phyloP scores from a whole-genome alignment of 2,113 vertebrate species.

The Equus quagga region DNA sequence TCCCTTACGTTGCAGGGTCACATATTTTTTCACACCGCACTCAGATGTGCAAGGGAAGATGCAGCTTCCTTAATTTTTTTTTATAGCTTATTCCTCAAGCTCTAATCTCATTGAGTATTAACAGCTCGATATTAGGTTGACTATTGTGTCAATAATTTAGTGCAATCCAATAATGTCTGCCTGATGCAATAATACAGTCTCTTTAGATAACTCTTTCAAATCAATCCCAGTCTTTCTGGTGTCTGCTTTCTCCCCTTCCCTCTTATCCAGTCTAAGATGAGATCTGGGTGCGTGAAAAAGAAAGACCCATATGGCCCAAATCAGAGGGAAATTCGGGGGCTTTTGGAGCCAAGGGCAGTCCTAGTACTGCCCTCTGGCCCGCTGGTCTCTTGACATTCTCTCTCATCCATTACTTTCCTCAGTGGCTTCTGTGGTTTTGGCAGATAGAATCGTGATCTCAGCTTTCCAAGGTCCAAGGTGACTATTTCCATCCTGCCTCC shows the following conservation, averaged over 20 bases:
- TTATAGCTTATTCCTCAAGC: conserved; percentile 57
- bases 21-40: conserved; percentile 38
- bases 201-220: conserved; percentile 30
- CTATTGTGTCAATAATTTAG: conserved; percentile 45
- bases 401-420: not conserved
- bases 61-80: not conserved
- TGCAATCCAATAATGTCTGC: conserved; percentile 29
- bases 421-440: not conserved
- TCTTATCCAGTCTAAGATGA: not conserved
- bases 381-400: not conserved
- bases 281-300: not conserved
- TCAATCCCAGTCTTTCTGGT: conserved; percentile 3
- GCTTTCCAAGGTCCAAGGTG: not conserved
- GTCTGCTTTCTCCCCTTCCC: not conserved
- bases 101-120: conserved; percentile 46
- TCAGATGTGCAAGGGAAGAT: conserved; percentile 30
- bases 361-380: not conserved
- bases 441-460: not conserved
- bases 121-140: conserved; percentile 57
- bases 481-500: not conserved
- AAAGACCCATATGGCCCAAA: not conserved
- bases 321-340: not conserved
- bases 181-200: conserved; percentile 35
- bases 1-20: not conserved
- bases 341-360: not conserved